phyloP scores from a whole-genome alignment of 1,140 invertebrate species.

The Aphelinus certus region DNA sequence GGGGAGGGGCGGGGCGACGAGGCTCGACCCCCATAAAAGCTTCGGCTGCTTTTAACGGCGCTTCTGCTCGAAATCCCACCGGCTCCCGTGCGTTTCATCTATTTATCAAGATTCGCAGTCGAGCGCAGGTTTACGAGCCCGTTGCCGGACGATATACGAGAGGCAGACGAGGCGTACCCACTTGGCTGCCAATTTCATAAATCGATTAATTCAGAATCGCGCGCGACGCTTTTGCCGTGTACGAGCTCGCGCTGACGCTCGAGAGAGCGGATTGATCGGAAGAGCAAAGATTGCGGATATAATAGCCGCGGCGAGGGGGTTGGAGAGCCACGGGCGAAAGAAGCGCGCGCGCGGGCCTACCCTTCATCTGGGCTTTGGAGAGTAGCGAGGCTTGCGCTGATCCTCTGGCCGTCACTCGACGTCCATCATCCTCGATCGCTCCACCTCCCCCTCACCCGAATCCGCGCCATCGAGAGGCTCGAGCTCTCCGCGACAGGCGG shows the following conservation, averaged over 20 bases:
- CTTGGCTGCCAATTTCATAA: no score
- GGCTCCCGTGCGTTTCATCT: constrained; percentile 1
- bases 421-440: constrained; percentile 31
- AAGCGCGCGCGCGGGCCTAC: neutral
- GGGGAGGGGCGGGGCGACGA: neutral
- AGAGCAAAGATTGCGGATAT: neutral
- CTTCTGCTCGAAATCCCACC: constrained; percentile 20
- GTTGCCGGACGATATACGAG: neutral
- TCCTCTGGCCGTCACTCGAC: constrained; percentile 31
- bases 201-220: no score
- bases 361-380: neutral
- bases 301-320: no score
- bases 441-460: neutral
- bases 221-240: no score
- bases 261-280: neutral
- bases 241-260: no score
- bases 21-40: neutral
- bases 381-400: constrained; percentile 25
- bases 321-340: neutral
- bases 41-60: constrained; percentile 1
- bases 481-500: constrained; percentile 12
- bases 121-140: neutral
- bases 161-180: no score
- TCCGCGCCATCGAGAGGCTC: constrained; percentile 20
- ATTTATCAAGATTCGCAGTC: constrained; percentile 11